Conservation (phyloP, 2,888 invertebrate species). For the Meiosimyza decipiens region DNA sequence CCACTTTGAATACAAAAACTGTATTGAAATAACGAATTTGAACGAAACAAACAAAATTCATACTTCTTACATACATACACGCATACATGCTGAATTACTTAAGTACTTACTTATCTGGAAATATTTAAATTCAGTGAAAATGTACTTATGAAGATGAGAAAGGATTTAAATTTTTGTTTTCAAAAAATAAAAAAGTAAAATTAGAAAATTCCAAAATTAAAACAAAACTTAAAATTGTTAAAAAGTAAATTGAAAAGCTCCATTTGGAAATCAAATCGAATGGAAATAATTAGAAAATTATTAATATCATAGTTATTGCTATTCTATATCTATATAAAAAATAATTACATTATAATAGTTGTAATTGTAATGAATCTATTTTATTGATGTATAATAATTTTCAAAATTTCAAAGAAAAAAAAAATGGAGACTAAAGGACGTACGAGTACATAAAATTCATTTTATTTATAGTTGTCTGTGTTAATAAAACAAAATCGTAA, state of each 20-base stretch:
- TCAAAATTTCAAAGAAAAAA: slow-evolving; percentile 31
- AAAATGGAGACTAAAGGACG: slow-evolving; percentile 28
- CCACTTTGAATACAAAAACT: too few relatives aligned
- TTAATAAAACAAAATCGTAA: slow-evolving; percentile 20
- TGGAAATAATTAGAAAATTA: slow-evolving; percentile 29
- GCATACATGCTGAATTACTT: too few relatives aligned
- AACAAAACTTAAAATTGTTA: background rate
- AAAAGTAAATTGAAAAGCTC: slow-evolving; percentile 9
- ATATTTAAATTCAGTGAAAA: background rate
- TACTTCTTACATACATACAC: too few relatives aligned
- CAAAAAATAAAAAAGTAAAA: slow-evolving; percentile 8
- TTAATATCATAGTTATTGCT: slow-evolving; percentile 27
- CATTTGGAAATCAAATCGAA: slow-evolving; percentile 26
- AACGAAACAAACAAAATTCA: too few relatives aligned
- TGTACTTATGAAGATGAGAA: background rate
- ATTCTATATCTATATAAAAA: slow-evolving; percentile 20
- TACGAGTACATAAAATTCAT: background rate
- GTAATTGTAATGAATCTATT: slow-evolving; percentile 31
- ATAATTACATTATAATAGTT: slow-evolving; percentile 22
- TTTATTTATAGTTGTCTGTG: slow-evolving; percentile 29
- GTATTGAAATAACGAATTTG: too few relatives aligned
- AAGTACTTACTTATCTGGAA: background rate
- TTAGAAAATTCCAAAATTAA: slow-evolving; percentile 13
- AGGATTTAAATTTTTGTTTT: background rate
- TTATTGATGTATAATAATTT: slow-evolving; percentile 32